These are phyloP conservation scores for Rhogogaster chlorosoma DNA, from an alignment of 2,888 invertebrate species.

Conservation along the genomic window DNA sequence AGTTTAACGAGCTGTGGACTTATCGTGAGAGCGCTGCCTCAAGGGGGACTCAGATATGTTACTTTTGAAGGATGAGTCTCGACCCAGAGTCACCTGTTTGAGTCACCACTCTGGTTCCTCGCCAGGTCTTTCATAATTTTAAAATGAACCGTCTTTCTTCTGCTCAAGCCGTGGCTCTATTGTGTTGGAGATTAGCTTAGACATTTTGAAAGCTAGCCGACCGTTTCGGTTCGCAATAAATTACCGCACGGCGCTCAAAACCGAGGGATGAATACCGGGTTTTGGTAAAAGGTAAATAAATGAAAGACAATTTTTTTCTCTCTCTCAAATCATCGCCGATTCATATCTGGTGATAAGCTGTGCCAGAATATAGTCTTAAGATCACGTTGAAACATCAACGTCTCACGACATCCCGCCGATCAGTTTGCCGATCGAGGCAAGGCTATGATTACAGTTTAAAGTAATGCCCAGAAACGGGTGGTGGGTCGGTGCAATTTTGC, in stretches of 20 bases:
- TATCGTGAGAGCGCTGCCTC: background rate
- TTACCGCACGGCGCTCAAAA: constrained; percentile 2
- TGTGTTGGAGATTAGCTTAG: constrained; percentile 23
- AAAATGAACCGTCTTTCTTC: background rate
- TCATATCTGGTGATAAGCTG: background rate
- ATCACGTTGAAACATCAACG: constrained; percentile 27
- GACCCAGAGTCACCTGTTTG: constrained; percentile 10
- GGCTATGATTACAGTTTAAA: background rate
- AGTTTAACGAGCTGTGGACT: background rate
- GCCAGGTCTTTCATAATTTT: constrained; percentile 32
- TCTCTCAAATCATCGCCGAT: background rate
- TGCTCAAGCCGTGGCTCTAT: background rate
- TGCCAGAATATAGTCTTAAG: constrained; percentile 24
- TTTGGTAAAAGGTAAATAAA: background rate
- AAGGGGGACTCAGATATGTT: background rate
- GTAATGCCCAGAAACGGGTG: background rate
- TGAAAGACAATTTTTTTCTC: background rate
- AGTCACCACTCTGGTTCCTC: background rate
- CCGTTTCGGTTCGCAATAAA: background rate
- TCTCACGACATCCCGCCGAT: background rate
- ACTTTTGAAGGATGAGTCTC: background rate
- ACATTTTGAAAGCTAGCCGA: background rate
- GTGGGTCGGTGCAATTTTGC: background rate
- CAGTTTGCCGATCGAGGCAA: background rate
- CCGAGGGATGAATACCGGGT: background rate